Evolutionary conservation across 2,888 invertebrate genomes (phyloP).

Genomic region (Caenorhabditis sp.): DNA sequence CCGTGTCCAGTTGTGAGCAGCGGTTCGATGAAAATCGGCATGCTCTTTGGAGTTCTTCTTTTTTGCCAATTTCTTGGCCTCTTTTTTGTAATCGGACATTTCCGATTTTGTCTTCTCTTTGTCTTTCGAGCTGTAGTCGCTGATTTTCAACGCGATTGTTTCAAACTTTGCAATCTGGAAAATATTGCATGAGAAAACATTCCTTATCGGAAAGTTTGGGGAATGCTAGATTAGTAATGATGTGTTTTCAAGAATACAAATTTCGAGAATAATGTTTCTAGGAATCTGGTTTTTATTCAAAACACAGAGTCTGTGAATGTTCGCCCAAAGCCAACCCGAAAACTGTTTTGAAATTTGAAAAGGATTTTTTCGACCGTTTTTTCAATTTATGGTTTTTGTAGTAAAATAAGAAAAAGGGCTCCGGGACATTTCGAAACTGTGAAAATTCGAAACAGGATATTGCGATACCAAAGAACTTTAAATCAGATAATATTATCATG

Average conservation of each 20-base stretch:
- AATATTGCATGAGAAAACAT: neutral
- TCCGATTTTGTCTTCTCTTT: conserved; percentile 48
- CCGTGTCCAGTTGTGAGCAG: conserved; percentile 34
- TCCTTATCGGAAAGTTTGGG: neutral
- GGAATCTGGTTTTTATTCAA: too few relatives aligned
- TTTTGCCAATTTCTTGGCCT: conserved; percentile 43
- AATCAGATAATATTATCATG: too few relatives aligned
- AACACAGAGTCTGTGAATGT: too few relatives aligned
- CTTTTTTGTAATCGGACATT: conserved; percentile 30
- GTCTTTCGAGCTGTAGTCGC: conserved; percentile 40
- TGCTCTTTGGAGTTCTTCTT: conserved; percentile 28
- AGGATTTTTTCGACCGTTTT: too few relatives aligned
- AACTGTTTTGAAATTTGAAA: too few relatives aligned
- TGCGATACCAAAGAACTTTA: too few relatives aligned
- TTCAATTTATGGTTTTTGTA: too few relatives aligned
- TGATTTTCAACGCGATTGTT: conserved; percentile 34
- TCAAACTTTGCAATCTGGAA: conserved; percentile 42
- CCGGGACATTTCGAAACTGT: too few relatives aligned
- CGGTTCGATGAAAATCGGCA: conserved; percentile 40
- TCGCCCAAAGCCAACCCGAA: too few relatives aligned
- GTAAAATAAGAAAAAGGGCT: too few relatives aligned
- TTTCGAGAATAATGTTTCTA: too few relatives aligned
- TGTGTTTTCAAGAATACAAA: neutral
- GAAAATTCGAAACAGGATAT: too few relatives aligned
- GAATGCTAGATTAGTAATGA: neutral